Percentiles rank a stretch among this genome's conserved stretches.
Conservation (phyloP, 2,113 vertebrate species). For the Lamprologus sp. region DNA sequence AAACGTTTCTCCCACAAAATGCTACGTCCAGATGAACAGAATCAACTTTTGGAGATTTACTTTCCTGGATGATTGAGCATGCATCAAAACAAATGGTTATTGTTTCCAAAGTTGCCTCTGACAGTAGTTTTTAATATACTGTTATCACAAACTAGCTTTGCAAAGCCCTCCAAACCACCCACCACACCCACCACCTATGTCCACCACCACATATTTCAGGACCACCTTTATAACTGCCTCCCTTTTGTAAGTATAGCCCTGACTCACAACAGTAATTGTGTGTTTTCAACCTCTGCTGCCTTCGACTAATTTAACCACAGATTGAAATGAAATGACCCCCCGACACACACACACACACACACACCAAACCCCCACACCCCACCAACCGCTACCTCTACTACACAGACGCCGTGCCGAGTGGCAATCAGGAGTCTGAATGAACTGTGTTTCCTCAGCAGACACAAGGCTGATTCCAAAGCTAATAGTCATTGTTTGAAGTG, state of each 20-base stretch:
- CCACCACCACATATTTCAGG: conserved; percentile 6
- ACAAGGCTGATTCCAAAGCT: conserved; percentile 97
- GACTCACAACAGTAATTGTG: conserved; percentile 80
- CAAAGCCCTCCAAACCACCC: not conserved
- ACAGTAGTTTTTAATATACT: not conserved
- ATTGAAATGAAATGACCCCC: conserved; percentile 84
- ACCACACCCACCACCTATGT: not conserved
- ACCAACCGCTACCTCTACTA: not conserved
- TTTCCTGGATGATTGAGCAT: no score
- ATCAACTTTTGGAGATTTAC: no score
- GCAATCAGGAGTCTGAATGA: conserved; percentile 85
- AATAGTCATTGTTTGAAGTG: conserved; percentile 99
- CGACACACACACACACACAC: not conserved
- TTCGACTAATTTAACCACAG: conserved; percentile 84
- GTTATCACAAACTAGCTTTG: not conserved
- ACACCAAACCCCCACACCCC: not conserved
- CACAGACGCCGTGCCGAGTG: conserved; percentile 64
- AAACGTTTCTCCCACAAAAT: no score
- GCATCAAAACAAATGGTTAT: not conserved
- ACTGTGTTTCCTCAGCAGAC: conserved; percentile 96
- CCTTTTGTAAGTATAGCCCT: not conserved
- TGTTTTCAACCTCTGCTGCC: conserved; percentile 76
- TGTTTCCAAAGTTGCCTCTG: not conserved
- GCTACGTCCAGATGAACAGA: no score
- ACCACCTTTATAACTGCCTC: conserved; percentile 1